Conservation (phyloP, 2,888 invertebrate genomes). For the Polydrusus cervinus region DNA sequence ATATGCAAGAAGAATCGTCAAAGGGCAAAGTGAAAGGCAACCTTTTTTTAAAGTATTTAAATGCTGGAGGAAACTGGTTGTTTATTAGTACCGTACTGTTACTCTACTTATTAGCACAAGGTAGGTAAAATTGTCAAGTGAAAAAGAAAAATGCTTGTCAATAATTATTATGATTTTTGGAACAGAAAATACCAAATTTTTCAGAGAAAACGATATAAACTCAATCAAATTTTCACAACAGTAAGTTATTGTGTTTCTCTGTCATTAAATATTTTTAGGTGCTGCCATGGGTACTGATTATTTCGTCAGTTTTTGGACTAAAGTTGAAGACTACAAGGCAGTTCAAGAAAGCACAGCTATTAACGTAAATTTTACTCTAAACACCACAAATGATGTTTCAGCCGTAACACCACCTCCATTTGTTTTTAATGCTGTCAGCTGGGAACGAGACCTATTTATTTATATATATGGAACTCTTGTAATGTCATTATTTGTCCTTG, state of each 20-base stretch:
- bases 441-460: constrained; percentile 71
- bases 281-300: constrained; percentile 81
- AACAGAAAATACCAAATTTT: no score
- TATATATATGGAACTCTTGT: constrained; percentile 78
- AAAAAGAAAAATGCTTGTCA: not conserved
- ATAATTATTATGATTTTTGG: no score
- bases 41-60: constrained; percentile 75
- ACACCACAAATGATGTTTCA: constrained; percentile 17
- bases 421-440: constrained; percentile 34
- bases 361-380: constrained; percentile 9
- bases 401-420: constrained; percentile 25
- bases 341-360: not conserved
- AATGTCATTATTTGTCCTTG: constrained; percentile 73
- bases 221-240: no score
- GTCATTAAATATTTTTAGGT: constrained; percentile 25
- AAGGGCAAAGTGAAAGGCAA: constrained; percentile 77
- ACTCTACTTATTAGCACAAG: constrained; percentile 76
- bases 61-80: constrained; percentile 73
- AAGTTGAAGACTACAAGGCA: constrained; percentile 63
- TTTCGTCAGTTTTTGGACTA: constrained; percentile 82
- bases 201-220: no score
- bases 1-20: constrained; percentile 75
- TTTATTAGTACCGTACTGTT: constrained; percentile 72
- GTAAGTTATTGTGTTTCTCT: no score
- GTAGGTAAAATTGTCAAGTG: constrained; percentile 4